Conservation (phyloP, 23 tunicate species). For the Trididemnum clinides region DNA sequence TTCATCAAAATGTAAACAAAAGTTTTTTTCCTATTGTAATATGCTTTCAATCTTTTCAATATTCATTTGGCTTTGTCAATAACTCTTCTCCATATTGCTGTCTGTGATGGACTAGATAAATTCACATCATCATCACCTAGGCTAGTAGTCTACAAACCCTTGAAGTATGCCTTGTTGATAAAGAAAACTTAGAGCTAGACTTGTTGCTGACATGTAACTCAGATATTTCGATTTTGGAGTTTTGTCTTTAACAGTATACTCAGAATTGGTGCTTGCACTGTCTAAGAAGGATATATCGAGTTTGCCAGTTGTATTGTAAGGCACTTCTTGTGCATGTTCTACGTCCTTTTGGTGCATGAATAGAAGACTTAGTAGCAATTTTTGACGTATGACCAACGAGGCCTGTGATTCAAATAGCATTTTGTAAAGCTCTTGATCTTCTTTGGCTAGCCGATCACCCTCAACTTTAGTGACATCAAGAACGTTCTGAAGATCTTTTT, state of each 20-base stretch:
- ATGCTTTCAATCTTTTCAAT: not conserved
- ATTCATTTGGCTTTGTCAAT: not conserved
- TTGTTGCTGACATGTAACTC: too few species aligned
- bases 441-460: not conserved
- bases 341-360: not conserved
- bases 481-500: not conserved
- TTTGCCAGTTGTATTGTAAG: not conserved
- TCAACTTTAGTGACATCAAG: conserved; percentile 1
- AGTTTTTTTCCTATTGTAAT: not conserved
- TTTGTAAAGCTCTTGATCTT: not conserved
- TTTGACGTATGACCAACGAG: not conserved
- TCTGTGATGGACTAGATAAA: not conserved
- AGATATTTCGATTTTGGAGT: too few species aligned
- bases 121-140: not conserved
- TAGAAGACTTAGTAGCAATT: not conserved
- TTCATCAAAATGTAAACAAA: not conserved
- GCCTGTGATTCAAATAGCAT: not conserved
- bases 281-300: not conserved
- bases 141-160: not conserved
- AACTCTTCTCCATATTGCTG: conserved; percentile 14
- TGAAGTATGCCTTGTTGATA: not conserved
- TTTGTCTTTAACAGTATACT: too few species aligned
- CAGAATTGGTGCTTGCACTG: not conserved
- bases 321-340: not conserved
- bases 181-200: too few species aligned